Evolutionary conservation across 2,888 invertebrate species (phyloP).

Genomic region (Teleogryllus oceanicus): DNA sequence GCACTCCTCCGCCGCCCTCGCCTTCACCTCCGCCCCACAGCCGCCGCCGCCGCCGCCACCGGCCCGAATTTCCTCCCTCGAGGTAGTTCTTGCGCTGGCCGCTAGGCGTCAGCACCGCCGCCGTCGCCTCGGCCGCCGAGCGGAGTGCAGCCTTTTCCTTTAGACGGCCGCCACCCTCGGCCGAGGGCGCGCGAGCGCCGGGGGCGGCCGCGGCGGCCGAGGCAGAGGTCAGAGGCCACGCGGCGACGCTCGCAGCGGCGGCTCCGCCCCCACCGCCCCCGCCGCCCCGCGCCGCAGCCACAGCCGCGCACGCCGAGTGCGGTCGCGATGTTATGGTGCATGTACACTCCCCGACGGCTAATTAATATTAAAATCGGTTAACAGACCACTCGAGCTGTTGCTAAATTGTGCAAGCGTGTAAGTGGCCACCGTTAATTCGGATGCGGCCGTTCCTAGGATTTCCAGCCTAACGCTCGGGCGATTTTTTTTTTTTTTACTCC

Average conservation of each 20-base stretch:
- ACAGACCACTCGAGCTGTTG: conserved; percentile 10
- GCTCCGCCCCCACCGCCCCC: neutral
- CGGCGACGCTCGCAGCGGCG: neutral
- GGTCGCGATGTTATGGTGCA: neutral
- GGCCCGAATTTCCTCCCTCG: neutral
- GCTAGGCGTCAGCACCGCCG: neutral
- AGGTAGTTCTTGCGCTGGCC: neutral
- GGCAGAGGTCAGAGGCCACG: no score
- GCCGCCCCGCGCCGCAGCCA: neutral
- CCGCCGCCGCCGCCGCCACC: neutral
- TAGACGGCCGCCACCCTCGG: neutral
- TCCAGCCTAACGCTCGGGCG: neutral
- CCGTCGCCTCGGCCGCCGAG: neutral
- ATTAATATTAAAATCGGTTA: conserved; percentile 18
- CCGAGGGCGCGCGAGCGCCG: neutral
- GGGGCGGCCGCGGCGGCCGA: neutral
- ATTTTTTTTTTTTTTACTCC: no score
- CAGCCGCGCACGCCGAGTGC: neutral
- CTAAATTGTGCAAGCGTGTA: conserved; percentile 5
- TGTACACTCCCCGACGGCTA: neutral
- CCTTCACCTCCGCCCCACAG: neutral
- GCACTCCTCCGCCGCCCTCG: neutral
- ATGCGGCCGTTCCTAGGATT: neutral
- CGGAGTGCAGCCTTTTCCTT: neutral
- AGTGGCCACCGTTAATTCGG: neutral